phyloP scores from a whole-genome alignment of 2,113 vertebrate species.

The Podocnemis expansa region DNA sequence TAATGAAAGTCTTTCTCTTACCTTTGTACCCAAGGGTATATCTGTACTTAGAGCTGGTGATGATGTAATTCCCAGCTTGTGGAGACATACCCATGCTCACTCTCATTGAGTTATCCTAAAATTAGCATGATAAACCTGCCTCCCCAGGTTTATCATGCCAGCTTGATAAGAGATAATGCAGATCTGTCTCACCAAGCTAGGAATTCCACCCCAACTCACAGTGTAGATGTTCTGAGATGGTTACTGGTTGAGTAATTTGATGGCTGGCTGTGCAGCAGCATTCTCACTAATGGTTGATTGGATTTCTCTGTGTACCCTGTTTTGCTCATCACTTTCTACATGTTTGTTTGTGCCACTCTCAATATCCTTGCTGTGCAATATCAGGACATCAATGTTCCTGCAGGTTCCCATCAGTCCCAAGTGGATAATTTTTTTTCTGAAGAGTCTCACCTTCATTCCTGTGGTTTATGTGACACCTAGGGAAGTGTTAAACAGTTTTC shows the following conservation, averaged over 20 bases:
- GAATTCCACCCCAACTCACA: neutral
- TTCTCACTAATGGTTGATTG: neutral
- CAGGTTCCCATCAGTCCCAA: neutral
- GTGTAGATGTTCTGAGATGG: neutral
- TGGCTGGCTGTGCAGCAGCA: rapidly evolving
- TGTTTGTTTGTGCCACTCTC: neutral
- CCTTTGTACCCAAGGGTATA: too few relatives aligned
- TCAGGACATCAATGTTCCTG: neutral
- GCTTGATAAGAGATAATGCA: too few relatives aligned
- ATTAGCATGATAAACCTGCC: too few relatives aligned
- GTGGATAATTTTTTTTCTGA: neutral
- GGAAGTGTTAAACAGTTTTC: neutral
- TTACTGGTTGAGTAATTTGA: neutral
- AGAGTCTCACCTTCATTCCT: neutral
- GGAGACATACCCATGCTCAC: too few relatives aligned
- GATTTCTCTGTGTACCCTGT: neutral
- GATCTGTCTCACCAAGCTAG: too few relatives aligned
- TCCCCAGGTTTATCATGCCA: too few relatives aligned
- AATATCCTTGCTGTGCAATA: neutral
- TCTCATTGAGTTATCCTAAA: too few relatives aligned
- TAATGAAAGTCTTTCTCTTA: too few relatives aligned
- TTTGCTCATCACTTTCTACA: neutral
- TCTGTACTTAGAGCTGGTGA: too few relatives aligned
- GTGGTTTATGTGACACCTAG: rapidly evolving
- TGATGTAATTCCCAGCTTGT: too few relatives aligned